A percentile compares a stretch with the other conserved stretches of the same genome.
These are phyloP conservation scores for Platycnemis pennipes DNA, from an alignment of 2,888 invertebrate species.

Conservation along the genomic window DNA sequence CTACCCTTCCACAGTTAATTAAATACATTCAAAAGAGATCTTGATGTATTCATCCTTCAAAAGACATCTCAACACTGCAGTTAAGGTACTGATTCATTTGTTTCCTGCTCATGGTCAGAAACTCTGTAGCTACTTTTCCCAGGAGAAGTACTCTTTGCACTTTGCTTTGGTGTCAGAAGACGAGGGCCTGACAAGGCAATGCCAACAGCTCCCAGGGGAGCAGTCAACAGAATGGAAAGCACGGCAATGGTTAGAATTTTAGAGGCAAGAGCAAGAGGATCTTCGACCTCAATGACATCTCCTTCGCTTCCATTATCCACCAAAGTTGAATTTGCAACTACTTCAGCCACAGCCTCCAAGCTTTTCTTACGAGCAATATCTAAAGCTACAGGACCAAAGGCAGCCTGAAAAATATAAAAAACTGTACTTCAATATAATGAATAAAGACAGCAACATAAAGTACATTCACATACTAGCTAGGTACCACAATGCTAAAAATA, in stretches of 20 bases:
- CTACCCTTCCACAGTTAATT: not conserved
- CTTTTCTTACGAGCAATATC: conserved; percentile 80
- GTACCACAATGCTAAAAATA: too few relatives aligned
- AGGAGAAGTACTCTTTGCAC: not conserved
- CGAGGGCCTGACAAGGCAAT: conserved; percentile 75
- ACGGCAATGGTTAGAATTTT: conserved; percentile 77
- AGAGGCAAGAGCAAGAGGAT: not conserved
- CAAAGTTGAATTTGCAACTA: conserved; percentile 74
- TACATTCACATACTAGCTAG: too few relatives aligned
- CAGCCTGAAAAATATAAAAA: conserved; percentile 81
- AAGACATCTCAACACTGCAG: not conserved
- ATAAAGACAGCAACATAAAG: too few relatives aligned
- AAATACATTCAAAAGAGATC: not conserved
- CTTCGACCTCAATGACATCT: not conserved
- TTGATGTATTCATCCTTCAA: not conserved
- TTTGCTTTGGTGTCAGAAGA: conserved; percentile 72
- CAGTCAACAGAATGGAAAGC: conserved; percentile 78
- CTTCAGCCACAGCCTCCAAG: conserved; percentile 69
- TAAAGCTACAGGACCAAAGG: conserved; percentile 84
- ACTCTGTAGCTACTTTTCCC: conserved; percentile 20
- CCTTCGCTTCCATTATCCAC: not conserved
- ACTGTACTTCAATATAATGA: too few relatives aligned
- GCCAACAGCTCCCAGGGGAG: conserved; percentile 78
- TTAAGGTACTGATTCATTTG: conserved; percentile 16
- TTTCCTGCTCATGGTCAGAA: not conserved